Evolutionary conservation across 2,113 vertebrate species (phyloP), one percentile per base, ranked within the genome.

Genomic region (Condylura cristata): DNA sequence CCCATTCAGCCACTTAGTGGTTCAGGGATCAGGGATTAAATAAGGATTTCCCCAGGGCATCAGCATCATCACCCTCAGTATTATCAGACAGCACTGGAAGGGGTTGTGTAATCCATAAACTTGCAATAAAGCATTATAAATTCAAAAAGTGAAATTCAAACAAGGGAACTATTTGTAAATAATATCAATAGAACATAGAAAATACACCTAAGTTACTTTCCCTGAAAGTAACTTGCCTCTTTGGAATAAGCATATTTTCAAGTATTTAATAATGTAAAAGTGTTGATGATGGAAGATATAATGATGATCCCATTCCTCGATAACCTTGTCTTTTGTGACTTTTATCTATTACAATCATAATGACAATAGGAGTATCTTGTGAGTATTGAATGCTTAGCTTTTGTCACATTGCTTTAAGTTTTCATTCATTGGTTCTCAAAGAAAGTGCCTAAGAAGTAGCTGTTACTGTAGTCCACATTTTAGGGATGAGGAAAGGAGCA

Each of bases 201-300:
- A 93, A 32, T 76, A 30, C 74, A 82, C 32, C 37, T 17, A 72
- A 84, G 39, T 46, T 75, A 81, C 88, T 85, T 91, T 88, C 32
- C 46, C 34, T 86, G 37, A 5, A 51, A 89, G 63, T 2, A 37
- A 44, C 39, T 32, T n/a, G 32, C 3, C 7, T 30, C 28, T 80
- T 63, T 51, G 51, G 12, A 80, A 61, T 60, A 85, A 89, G 16
- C 41, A 78, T 39, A 87, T 89, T 80, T 53, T 70, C 48, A 76
- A 82, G 26, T n/a, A 92, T 60, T 94, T 32, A 89, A n/a, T 37
- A 91, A 65, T 44, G 83, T 10, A 60, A 83, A 88, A 61, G 46
- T 10, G 68, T 89, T 66, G 78, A 58, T 79, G 56, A 81, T 37
- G 2, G 24, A 26, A 89, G 20, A 61, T 84, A 37, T 80, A 20